phyloP scores from a whole-genome alignment of 2,888 invertebrate species.

The Sinelater perroti region DNA sequence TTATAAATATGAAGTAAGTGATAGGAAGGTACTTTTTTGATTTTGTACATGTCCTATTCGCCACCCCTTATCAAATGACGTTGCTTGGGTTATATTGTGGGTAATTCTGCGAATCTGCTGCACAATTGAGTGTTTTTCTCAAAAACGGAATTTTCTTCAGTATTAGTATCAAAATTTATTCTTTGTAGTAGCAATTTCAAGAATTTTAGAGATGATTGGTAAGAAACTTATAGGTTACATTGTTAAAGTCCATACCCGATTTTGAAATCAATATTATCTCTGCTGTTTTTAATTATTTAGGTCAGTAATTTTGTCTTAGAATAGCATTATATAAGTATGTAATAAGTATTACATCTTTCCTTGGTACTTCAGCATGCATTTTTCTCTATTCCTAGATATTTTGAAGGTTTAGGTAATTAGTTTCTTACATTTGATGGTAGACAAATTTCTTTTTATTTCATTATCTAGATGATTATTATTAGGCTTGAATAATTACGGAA shows the following conservation, averaged over 20 bases:
- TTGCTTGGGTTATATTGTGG: not conserved
- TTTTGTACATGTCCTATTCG: not conserved
- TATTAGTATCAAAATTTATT: not conserved
- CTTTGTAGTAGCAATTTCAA: not conserved
- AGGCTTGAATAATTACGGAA: too few species aligned
- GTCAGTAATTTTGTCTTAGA: conserved; percentile 2
- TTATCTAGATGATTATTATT: too few species aligned
- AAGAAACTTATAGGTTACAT: not conserved
- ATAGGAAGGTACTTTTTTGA: conserved; percentile 1
- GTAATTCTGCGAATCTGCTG: too few species aligned
- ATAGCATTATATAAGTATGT: conserved; percentile 9
- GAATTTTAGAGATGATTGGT: not conserved
- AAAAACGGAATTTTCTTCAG: not conserved
- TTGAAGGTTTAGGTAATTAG: too few species aligned
- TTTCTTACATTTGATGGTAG: too few species aligned
- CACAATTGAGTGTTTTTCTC: not conserved
- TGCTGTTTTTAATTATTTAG: not conserved
- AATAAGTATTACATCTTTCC: not conserved
- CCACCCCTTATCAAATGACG: not conserved
- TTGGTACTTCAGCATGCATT: not conserved
- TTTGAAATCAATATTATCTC: conserved; percentile 4
- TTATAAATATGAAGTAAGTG: not conserved
- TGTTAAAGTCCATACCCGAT: conserved; percentile 1
- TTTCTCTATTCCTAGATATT: conserved; percentile 1
- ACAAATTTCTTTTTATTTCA: too few species aligned